Base-by-base conservation (phyloP, 2,797 vertebrate species). In the Crenichthys baileyi region DNA sequence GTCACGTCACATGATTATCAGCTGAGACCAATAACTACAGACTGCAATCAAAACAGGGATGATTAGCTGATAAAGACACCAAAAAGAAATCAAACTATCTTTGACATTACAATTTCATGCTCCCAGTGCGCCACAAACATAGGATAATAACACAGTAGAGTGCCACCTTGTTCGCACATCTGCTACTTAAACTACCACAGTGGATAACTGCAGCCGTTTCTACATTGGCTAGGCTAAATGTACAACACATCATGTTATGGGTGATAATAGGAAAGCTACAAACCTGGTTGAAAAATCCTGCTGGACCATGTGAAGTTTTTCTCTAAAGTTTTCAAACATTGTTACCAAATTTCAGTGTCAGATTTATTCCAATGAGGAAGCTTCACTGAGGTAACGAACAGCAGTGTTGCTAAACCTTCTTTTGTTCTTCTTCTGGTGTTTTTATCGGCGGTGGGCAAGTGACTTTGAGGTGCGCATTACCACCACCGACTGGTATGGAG, bases 291-390 rank as follows among this genome's bases (percentile, higher is more conserved):
- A 95, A 88, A 99, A 95, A 70, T 99, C 98, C 93, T 98, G 98
- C 95, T 98, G 98, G 79, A 97, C 97, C 77, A 95, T 97, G 87
- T 98, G 92, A 85, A 99, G 83, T 89, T 93, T 96, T 90, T 97
- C 98, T 86, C 95, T 95, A 85, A 99, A 93, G 76, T 96, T 98
- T 91, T 97, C 97, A 91, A 99, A 94, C 98, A 99, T 99, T 58
- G 60, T 83, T 50, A 7, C 44, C 24, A 7, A 48, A 44, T n/a
- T 12, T 68, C 8, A 39, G 18, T 18, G 31, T 65, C 36, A 44
- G 12, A 22, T 39, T 44, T 44, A 39, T 44, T 68, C 65, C 65
- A 44, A 12, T 2, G 65, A 44, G 39, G 31, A 68, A 68, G 20
- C 39, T 44, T 24, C 36, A 24, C 36, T 22, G 13, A n/a, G 24